Conservation (phyloP, 2,888 invertebrate genomes). For the Hylaea fasciaria region DNA sequence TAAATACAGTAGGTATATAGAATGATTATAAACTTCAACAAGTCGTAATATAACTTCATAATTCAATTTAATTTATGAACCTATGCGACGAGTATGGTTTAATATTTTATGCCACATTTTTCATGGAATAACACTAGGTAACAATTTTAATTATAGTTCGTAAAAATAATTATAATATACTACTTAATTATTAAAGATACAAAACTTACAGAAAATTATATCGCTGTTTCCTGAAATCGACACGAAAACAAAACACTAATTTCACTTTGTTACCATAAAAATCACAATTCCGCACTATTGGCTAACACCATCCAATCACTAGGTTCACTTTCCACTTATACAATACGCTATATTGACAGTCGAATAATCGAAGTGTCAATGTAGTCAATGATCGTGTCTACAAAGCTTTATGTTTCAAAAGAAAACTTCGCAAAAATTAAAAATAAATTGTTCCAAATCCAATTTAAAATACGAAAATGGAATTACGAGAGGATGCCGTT, state of each 20-base stretch:
- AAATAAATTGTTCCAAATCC: slow-evolving; percentile 16
- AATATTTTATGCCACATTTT: no score
- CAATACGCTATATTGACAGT: slow-evolving; percentile 21
- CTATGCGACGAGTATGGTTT: no score
- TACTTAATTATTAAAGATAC: neutral
- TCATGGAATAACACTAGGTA: no score
- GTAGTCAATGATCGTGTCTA: neutral
- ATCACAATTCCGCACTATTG: slow-evolving; percentile 27
- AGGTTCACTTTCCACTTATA: slow-evolving; percentile 38
- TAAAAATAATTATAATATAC: no score
- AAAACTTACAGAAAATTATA: neutral
- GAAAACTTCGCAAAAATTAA: slow-evolving; percentile 1
- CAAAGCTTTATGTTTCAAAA: neutral
- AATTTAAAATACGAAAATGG: slow-evolving; percentile 19
- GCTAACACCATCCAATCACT: slow-evolving; percentile 38
- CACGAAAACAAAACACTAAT: slow-evolving; percentile 8
- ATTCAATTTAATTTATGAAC: no score
- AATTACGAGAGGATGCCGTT: slow-evolving; percentile 32
- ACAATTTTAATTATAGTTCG: no score
- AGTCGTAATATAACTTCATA: no score
- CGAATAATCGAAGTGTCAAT: slow-evolving; percentile 11
- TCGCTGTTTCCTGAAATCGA: slow-evolving; percentile 11
- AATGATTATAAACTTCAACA: no score
- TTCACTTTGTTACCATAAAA: slow-evolving; percentile 11
- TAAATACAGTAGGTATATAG: no score